Evolutionary conservation across 2,113 vertebrate genomes (phyloP).

Genomic region (Percopsis transmontana): DNA sequence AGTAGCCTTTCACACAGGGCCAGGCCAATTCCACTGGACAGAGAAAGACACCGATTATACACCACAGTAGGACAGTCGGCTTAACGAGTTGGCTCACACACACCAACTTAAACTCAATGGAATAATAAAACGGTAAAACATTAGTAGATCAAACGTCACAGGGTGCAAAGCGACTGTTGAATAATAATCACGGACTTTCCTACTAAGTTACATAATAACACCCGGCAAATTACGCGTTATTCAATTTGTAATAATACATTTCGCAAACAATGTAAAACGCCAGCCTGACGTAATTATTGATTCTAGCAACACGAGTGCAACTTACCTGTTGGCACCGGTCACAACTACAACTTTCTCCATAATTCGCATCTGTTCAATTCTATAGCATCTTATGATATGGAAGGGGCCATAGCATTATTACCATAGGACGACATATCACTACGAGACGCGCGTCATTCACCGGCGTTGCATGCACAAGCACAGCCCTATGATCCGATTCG

Average conservation of each 20-base stretch:
- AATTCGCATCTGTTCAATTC: background rate
- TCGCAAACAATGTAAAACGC: too few species aligned
- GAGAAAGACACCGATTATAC: background rate
- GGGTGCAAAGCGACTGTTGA: too few species aligned
- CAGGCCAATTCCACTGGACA: conserved; percentile 87
- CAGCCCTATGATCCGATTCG: conserved; percentile 45
- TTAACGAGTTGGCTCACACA: too few species aligned
- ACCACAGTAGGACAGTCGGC: too few species aligned
- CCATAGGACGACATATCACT: background rate
- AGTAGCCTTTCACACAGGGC: conserved; percentile 88
- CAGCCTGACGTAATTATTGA: background rate
- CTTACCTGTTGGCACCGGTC: conserved; percentile 90
- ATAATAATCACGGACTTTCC: too few species aligned
- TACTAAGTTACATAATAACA: too few species aligned
- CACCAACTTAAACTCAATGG: too few species aligned
- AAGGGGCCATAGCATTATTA: background rate
- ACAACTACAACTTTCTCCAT: conserved; percentile 85
- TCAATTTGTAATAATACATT: background rate
- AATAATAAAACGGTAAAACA: too few species aligned
- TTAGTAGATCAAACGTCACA: too few species aligned
- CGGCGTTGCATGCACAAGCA: background rate
- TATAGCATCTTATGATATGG: background rate
- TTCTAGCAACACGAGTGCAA: background rate
- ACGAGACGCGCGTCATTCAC: background rate
- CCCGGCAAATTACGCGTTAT: background rate